These are phyloP conservation scores for Polietes domitor DNA, from an alignment of 2,888 invertebrate genomes.

Conservation along the genomic window DNA sequence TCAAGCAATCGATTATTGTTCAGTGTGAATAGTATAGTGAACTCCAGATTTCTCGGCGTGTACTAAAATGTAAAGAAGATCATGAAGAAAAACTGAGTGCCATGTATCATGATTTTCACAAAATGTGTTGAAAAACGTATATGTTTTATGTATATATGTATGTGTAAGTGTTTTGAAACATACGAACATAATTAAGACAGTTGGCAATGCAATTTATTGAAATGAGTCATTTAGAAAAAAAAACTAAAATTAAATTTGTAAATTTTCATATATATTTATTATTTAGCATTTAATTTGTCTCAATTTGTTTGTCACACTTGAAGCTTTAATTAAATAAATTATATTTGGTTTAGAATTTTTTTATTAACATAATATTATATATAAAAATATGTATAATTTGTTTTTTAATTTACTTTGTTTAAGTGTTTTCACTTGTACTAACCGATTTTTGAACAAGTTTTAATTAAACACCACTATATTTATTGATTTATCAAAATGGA, in stretches of 20 bases:
- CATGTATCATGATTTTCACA: not conserved
- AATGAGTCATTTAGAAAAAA: no score
- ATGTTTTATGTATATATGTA: no score
- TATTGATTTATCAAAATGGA: not conserved
- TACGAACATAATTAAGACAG: not conserved
- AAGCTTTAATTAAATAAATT: conserved; percentile 33
- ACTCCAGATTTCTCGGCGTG: no score
- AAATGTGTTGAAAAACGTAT: no score
- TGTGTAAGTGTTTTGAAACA: no score
- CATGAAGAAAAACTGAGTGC: not conserved
- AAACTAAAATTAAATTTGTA: no score
- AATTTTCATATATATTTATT: not conserved
- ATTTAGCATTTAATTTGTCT: not conserved
- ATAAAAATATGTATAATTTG: not conserved
- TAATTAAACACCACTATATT: not conserved
- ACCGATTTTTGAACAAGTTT: conserved; percentile 21
- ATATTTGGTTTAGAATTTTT: conserved; percentile 16
- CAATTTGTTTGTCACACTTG: conserved; percentile 5
- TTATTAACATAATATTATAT: not conserved
- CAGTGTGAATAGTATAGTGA: no score
- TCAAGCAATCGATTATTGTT: no score
- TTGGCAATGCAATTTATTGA: not conserved
- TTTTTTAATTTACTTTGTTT: conserved; percentile 33
- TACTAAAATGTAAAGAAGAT: not conserved
- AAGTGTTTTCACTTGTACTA: conserved; percentile 23